Conservation (phyloP, 37 sponge, comb jelly and placozoan genomes). For the Geodia barretti region DNA sequence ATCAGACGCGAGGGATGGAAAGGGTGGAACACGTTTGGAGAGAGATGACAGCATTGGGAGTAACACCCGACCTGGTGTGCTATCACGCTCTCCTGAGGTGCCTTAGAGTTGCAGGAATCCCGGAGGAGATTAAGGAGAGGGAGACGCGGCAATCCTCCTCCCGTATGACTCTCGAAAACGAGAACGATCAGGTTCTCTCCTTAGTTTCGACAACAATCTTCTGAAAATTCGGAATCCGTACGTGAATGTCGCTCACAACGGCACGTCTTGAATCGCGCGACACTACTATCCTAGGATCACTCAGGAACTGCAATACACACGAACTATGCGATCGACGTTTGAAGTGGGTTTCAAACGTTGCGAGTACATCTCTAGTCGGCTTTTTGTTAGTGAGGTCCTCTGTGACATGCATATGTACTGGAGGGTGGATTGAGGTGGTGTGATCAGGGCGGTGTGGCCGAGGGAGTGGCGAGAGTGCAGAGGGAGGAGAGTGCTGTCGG, state of each 20-base stretch:
- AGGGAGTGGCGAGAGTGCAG: no score
- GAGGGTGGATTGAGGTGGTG: conserved; percentile 30
- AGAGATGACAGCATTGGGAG: conserved; percentile 27
- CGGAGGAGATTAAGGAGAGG: conserved; percentile 1
- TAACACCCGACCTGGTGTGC: conserved; percentile 37
- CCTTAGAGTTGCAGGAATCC: conserved; percentile 51
- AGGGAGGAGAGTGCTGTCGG: not conserved
- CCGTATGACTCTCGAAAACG: not conserved
- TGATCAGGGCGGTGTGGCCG: conserved; percentile 15
- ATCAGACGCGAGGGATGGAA: conserved; percentile 31
- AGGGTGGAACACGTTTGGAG: conserved; percentile 38
- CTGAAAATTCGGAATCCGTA: no score
- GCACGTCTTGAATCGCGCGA: not conserved
- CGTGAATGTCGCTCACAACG: no score
- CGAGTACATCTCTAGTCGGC: not conserved
- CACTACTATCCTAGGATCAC: not conserved
- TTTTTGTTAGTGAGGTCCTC: not conserved
- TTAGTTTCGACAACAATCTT: not conserved
- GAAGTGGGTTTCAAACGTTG: not conserved
- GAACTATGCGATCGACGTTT: not conserved
- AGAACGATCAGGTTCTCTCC: not conserved
- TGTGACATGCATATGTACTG: not conserved
- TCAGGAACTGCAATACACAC: not conserved
- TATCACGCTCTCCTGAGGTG: conserved; percentile 55
- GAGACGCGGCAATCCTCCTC: not conserved